Conservation (phyloP, 2,113 vertebrate genomes). For the Grammomys surdaster region DNA sequence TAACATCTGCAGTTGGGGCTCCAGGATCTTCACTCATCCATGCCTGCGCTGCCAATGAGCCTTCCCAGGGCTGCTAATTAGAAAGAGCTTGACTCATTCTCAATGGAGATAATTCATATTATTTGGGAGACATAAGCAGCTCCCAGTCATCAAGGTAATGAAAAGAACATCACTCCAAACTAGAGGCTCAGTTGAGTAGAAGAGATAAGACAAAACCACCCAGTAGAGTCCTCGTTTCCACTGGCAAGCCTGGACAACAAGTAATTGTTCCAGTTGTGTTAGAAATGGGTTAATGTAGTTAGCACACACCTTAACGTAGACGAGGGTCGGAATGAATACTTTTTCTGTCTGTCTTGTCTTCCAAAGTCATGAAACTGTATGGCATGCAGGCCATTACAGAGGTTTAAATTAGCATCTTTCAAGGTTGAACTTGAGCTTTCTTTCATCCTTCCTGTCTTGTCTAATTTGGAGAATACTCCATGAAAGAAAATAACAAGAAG, state of each 20-base stretch:
- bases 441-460: not conserved
- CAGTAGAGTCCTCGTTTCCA: not conserved
- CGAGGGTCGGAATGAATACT: not conserved
- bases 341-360: not conserved
- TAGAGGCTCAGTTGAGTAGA: not conserved
- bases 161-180: conserved; percentile 51
- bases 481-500: conserved; percentile 45
- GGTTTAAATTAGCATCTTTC: conserved; percentile 10
- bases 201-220: not conserved
- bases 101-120: conserved; percentile 33
- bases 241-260: not conserved
- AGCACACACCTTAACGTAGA: conserved; percentile 34
- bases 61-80: conserved; percentile 36
- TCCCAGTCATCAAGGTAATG: not conserved
- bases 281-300: not conserved
- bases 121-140: not conserved
- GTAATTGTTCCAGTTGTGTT: not conserved
- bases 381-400: not conserved
- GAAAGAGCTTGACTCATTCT: conserved; percentile 6
- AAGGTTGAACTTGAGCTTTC: conserved; percentile 35
- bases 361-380: not conserved
- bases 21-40: not conserved
- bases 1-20: not conserved
- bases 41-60: not conserved
- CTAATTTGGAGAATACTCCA: not conserved